Evolutionary conservation across 2,888 invertebrate genomes (phyloP), one percentile per base, ranked within the genome.

Genomic region (Phrixothrix hirtus): DNA sequence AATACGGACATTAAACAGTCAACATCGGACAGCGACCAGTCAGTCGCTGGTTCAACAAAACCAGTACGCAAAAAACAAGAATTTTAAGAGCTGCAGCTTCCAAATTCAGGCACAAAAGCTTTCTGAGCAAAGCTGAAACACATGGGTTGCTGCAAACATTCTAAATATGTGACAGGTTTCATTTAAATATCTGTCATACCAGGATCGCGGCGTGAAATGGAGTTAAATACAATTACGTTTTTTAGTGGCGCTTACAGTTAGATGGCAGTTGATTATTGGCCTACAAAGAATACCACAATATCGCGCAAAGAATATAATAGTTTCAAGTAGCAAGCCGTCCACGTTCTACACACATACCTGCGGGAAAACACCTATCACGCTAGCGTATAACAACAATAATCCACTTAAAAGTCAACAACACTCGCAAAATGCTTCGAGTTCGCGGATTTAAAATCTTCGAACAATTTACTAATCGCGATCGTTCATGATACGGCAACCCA

Each of bases 141-240:
- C 62, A 60, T 63, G 64, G 61, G 56, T 57, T 55, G 60, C 50
- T 58, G 57, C 57, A 58, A 64, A 62, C 62, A 70, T 68, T 61
- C 57, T 58, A 64, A 58, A 63, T 65, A 69, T 68, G 69, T 68
- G 67, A 67, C 66, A 61, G 67, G 61, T 66, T 66, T 66, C 60
- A 64, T 62, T 64, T 65, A 63, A 65, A 64, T 64, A 63, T 64
- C 62, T 61, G 63, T 58, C 62, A 58, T 58, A 53, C 58, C 54
- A 49, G 34, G 42, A 51, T 41, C 50, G 52, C 55, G 54, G 49
- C 41, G 49, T 42, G 49, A 53, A 57, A 57, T 57, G 39, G 38
- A 30, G 35, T 26, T 29, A 30, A 31, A 46, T 14, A 41, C 41
- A 51, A 55, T 55, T 42, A 31, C 35, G 13, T 37, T 42, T 41